These are phyloP conservation scores for Cephus spinipes DNA, from an alignment of 2,888 invertebrate genomes.

Conservation along the genomic window DNA sequence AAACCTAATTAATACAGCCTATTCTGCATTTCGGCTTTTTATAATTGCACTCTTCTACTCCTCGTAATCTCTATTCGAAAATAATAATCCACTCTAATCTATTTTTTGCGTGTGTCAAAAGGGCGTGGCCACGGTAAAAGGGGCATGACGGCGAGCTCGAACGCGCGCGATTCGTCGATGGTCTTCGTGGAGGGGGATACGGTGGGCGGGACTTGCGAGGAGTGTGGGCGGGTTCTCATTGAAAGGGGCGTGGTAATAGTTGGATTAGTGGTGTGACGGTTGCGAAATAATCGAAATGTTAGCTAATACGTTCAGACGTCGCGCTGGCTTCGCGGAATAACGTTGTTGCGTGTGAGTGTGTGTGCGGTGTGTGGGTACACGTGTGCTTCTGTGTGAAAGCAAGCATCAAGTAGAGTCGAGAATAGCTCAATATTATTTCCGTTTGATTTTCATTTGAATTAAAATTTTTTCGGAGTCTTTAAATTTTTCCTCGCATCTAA, in stretches of 20 bases:
- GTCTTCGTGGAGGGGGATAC: not conserved
- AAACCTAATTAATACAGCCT: slow-evolving; percentile 14
- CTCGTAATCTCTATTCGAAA: slow-evolving; percentile 35
- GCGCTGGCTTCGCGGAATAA: not conserved
- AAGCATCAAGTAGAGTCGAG: not conserved
- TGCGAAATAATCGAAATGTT: not conserved
- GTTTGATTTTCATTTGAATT: not conserved
- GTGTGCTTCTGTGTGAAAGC: not conserved
- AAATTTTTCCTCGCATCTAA: not conserved
- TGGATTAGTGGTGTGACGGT: not conserved
- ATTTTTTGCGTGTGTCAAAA: not conserved
- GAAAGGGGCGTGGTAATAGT: not conserved
- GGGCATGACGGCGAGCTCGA: not conserved
- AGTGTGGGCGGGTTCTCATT: not conserved
- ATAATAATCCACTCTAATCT: not conserved
- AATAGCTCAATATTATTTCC: not conserved
- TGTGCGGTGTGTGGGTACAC: not conserved
- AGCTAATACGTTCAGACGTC: not conserved
- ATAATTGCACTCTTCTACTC: slow-evolving; percentile 40
- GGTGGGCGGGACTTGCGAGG: not conserved
- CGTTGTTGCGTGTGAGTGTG: not conserved
- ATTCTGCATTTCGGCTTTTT: slow-evolving; percentile 42
- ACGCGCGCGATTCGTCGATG: not conserved
- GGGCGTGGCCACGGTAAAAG: not conserved
- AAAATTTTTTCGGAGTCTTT: not conserved